phyloP scores from a whole-genome alignment of 1,140 invertebrate species.

The Psix sp. region DNA sequence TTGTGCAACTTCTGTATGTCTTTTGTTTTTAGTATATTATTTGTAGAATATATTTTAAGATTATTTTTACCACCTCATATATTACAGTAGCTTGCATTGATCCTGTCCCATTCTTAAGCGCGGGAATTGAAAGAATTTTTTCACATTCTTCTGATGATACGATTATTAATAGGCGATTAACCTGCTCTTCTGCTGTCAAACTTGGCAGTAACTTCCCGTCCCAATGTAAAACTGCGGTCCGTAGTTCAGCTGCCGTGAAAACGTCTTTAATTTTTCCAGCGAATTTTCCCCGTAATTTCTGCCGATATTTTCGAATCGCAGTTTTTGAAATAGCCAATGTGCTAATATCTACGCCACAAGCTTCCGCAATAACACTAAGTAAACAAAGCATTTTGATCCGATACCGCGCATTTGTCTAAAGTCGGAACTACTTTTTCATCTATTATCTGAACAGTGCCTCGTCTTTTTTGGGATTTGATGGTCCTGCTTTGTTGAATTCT shows the following conservation, averaged over 20 bases:
- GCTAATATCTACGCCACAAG: constrained; percentile 8
- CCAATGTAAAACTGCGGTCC: constrained; percentile 15
- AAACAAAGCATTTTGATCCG: constrained; percentile 36
- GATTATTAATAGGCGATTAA: constrained; percentile 19
- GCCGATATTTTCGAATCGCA: constrained; percentile 22
- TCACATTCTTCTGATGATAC: constrained; percentile 17
- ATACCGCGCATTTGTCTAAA: constrained; percentile 33
- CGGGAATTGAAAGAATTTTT: constrained; percentile 25
- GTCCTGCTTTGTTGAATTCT: constrained; percentile 4
- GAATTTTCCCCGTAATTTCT: constrained; percentile 16
- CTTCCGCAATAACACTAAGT: constrained; percentile 27
- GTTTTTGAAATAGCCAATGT: constrained; percentile 12
- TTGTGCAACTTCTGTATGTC: no score
- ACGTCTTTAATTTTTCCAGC: constrained; percentile 15
- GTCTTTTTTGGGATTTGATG: constrained; percentile 11
- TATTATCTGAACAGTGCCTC: constrained; percentile 14
- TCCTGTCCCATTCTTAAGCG: constrained; percentile 26
- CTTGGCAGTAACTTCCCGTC: constrained; percentile 16
- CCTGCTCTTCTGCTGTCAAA: constrained; percentile 6
- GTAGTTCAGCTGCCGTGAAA: constrained; percentile 3
- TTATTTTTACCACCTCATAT: constrained; percentile 22
- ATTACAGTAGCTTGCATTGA: constrained; percentile 21
- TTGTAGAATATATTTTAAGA: constrained; percentile 2
- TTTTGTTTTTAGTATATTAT: constrained; percentile 2
- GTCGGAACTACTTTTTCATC: constrained; percentile 28